phyloP scores from a whole-genome alignment of 2,797 vertebrate genomes.

The Leuciscus waleckii region DNA sequence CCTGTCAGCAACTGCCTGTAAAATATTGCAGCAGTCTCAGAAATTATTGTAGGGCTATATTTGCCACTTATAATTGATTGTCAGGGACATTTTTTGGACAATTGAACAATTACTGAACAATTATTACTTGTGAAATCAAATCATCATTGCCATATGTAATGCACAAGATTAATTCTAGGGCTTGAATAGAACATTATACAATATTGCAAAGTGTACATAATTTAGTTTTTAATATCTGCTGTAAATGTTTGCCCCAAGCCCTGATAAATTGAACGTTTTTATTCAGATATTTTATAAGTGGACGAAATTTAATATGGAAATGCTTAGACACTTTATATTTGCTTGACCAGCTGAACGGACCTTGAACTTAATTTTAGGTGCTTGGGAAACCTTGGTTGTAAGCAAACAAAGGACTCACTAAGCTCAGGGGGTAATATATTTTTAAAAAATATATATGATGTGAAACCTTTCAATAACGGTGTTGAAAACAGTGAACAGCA shows the following conservation, averaged over 20 bases:
- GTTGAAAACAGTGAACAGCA: background rate
- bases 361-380: constrained; percentile 18
- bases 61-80: background rate
- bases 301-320: background rate
- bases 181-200: background rate
- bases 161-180: background rate
- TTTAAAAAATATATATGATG: no score
- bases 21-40: background rate
- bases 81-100: background rate
- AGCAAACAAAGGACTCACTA: background rate
- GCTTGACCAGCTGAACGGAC: background rate
- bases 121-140: background rate
- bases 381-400: background rate
- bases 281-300: no score
- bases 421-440: background rate
- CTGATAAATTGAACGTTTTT: background rate
- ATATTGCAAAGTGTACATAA: background rate
- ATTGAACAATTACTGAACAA: background rate
- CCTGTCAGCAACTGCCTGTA: background rate
- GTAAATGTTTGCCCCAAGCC: background rate
- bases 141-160: background rate
- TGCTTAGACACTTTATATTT: background rate
- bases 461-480: background rate
- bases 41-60: background rate
- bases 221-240: background rate